These are phyloP conservation scores for Gallinago solitaria DNA, from an alignment of 2,797 vertebrate species.

Conservation along the genomic window DNA sequence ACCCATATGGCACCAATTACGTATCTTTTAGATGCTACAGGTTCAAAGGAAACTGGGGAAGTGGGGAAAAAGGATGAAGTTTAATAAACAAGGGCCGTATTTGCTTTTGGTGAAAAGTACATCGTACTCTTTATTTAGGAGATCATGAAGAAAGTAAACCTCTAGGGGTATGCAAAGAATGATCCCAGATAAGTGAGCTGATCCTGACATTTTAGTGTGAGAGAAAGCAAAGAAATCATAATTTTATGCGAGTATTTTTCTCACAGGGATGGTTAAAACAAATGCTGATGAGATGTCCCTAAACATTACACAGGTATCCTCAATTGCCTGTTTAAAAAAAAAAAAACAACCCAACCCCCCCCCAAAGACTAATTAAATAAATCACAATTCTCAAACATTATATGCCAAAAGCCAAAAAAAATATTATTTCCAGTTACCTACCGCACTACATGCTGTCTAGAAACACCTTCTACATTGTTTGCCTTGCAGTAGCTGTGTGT, in stretches of 20 bases:
- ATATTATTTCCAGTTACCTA: conserved; percentile 10
- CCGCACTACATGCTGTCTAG: neutral
- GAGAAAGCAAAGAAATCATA: conserved; percentile 62
- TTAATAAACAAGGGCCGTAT: neutral
- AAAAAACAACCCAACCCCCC: neutral
- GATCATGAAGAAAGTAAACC: neutral
- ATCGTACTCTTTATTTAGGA: neutral
- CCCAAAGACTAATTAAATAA: conserved; percentile 42
- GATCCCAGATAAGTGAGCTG: conserved; percentile 14
- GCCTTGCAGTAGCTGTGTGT: neutral
- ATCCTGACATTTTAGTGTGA: conserved; percentile 39
- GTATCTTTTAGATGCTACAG: neutral
- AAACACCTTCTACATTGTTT: neutral
- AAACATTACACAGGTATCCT: conserved; percentile 46
- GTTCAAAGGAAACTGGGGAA: conserved; percentile 6
- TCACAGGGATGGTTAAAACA: conserved; percentile 65
- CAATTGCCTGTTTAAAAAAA: conserved; percentile 47
- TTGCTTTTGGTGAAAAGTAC: neutral
- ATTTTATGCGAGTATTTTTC: conserved; percentile 67
- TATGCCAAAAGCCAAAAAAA: conserved; percentile 57
- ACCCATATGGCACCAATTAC: neutral
- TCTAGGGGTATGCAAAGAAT: neutral
- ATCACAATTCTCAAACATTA: conserved; percentile 60
- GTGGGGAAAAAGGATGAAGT: neutral
- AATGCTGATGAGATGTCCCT: conserved; percentile 65